Percentiles rank a stretch among this genome's conserved stretches.
phyloP scores from a whole-genome alignment of 37 sponge, comb jelly and placozoan genomes.

The Ephydatia muelleri region DNA sequence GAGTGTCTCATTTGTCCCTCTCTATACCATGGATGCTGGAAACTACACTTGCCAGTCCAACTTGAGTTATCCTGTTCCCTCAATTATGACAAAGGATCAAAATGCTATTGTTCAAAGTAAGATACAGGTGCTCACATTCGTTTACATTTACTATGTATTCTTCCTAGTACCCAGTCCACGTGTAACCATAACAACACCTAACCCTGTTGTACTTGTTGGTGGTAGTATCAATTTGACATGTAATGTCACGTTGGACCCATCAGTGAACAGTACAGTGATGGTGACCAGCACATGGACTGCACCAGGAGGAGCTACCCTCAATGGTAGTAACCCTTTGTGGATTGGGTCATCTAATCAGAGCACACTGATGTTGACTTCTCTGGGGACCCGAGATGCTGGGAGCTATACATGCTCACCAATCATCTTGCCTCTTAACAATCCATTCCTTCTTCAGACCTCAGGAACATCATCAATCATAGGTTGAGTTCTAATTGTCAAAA shows the following conservation, averaged over 20 bases:
- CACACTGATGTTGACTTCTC: not conserved
- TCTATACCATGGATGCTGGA: constrained; percentile 26
- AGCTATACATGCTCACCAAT: not conserved
- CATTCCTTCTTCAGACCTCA: not conserved
- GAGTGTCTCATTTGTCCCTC: not conserved
- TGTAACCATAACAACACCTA: not conserved
- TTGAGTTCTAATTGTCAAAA: not conserved
- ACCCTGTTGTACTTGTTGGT: not conserved
- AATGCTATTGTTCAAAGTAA: not conserved
- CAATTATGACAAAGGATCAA: not conserved
- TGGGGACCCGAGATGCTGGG: not conserved
- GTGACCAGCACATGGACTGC: not conserved
- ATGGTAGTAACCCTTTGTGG: not conserved
- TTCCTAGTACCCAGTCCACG: not conserved
- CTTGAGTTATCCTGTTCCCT: not conserved
- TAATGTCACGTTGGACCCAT: not conserved
- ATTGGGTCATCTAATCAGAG: not conserved
- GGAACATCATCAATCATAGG: not conserved
- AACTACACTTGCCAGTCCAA: constrained; percentile 28
- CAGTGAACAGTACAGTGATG: not conserved
- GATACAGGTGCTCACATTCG: not conserved
- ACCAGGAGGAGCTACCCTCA: not conserved
- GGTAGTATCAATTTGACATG: not conserved
- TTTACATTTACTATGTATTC: not conserved
- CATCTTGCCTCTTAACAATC: not conserved